A percentile compares a stretch with the other conserved stretches of the same genome.
Evolutionary conservation across 2,113 vertebrate genomes (phyloP).

Genomic region (Panurus biarmicus): DNA sequence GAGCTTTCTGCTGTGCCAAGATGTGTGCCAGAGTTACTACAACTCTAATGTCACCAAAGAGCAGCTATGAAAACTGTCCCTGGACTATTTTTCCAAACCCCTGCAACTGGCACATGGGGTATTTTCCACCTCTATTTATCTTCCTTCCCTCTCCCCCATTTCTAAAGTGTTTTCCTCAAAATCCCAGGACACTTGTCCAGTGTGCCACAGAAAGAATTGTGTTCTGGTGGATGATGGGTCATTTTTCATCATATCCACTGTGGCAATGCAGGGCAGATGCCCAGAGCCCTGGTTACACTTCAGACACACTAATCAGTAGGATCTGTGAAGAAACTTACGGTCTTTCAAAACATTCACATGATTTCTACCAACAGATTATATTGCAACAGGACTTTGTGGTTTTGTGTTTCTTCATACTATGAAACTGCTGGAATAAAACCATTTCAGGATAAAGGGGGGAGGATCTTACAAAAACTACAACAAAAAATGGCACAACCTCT

Average conservation of each 20-base stretch:
- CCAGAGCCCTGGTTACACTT: neutral
- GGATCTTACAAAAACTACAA: neutral
- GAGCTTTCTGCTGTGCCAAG: neutral
- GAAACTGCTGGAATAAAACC: neutral
- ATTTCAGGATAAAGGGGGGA: neutral
- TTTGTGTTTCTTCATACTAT: conserved; percentile 16
- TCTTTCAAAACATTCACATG: conserved; percentile 33
- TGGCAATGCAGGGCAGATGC: neutral
- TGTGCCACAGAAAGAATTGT: neutral
- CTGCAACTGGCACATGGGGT: neutral
- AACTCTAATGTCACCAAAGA: neutral
- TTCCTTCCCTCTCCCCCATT: neutral
- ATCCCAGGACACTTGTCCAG: neutral
- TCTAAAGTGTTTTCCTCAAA: neutral
- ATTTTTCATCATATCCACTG: neutral
- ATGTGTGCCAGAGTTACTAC: neutral
- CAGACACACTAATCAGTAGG: neutral
- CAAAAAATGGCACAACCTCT: neutral
- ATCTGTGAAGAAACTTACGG: conserved; percentile 29
- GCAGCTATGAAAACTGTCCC: neutral
- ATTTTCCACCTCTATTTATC: neutral
- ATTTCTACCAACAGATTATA: neutral
- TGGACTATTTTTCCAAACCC: neutral
- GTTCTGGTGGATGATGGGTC: neutral
- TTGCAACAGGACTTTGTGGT: conserved; percentile 8